Conservation (phyloP, 2,113 vertebrate genomes). For the Emydura subglobosa region DNA sequence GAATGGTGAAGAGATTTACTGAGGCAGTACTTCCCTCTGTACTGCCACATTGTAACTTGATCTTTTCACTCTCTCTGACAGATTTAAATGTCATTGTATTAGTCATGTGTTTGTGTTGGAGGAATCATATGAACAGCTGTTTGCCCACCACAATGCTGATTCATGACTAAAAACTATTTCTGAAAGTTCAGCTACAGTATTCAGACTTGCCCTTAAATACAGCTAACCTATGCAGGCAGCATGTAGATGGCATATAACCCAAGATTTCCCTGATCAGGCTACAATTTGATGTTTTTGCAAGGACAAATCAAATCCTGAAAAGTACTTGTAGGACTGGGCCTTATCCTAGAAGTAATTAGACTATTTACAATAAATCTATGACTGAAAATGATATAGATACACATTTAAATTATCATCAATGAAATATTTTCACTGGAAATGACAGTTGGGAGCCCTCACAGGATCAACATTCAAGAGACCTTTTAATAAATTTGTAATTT, state of each 20-base stretch:
- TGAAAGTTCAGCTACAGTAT: background rate
- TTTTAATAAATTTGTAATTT: background rate
- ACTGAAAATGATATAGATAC: background rate
- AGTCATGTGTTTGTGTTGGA: conserved; percentile 47
- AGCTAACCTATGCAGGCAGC: background rate
- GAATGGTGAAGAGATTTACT: conserved; percentile 36
- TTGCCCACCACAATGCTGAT: background rate
- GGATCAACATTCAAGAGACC: background rate
- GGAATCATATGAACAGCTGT: conserved; percentile 54
- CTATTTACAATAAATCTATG: background rate
- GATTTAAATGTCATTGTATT: conserved; percentile 75
- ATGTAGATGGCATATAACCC: background rate
- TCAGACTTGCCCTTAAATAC: background rate
- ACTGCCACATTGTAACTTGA: conserved; percentile 56
- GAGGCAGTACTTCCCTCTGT: conserved; percentile 5
- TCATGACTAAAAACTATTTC: background rate
- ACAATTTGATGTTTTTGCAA: background rate
- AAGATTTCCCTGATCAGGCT: background rate
- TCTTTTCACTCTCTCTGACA: conserved; percentile 72
- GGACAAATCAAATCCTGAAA: background rate
- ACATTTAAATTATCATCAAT: background rate
- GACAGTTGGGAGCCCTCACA: background rate
- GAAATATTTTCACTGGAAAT: background rate
- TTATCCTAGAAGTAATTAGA: background rate
- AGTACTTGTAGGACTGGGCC: background rate